Percentiles rank a stretch among this genome's conserved stretches.
These are phyloP conservation scores for Drosophila mimica DNA, from an alignment of 2,888 invertebrate species.

Conservation along the genomic window DNA sequence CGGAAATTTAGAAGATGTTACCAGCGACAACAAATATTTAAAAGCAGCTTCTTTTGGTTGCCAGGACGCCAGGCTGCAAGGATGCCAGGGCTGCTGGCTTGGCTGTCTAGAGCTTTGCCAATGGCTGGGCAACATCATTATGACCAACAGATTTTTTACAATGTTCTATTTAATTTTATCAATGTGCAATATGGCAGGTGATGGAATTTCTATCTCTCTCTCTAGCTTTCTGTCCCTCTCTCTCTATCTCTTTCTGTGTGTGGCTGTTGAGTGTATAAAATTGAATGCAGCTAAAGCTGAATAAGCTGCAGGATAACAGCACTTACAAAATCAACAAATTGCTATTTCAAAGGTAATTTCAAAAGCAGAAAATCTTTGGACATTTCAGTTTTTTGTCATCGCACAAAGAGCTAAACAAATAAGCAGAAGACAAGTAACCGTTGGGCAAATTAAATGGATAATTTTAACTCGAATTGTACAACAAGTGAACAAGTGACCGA, in stretches of 20 bases:
- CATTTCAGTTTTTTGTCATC: background rate
- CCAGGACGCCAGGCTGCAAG: constrained; percentile 25
- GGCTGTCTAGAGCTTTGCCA: constrained; percentile 17
- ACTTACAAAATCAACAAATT: constrained; percentile 26
- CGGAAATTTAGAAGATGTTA: constrained; percentile 68
- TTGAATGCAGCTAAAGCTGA: constrained; percentile 53
- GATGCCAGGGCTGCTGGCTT: background rate
- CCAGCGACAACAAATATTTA: constrained; percentile 65
- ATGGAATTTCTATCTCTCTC: constrained; percentile 2
- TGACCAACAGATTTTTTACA: constrained; percentile 74
- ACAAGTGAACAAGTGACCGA: constrained; percentile 16
- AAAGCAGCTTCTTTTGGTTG: constrained; percentile 60
- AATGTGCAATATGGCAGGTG: constrained; percentile 56
- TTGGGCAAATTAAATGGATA: constrained; percentile 50
- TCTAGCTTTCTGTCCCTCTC: too few relatives aligned
- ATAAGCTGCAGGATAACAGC: constrained; percentile 31
- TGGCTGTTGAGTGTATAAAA: constrained; percentile 38
- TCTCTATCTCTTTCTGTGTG: background rate
- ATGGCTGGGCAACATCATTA: constrained; percentile 57
- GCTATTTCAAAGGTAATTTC: constrained; percentile 31
- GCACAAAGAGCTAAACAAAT: background rate
- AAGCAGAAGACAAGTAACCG: constrained; percentile 1
- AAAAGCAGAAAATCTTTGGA: background rate
- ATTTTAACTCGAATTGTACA: constrained; percentile 34
- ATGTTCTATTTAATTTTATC: constrained; percentile 78